Base-by-base conservation (phyloP, 1,140 invertebrate species). In the Akabosia matsudoensis region DNA sequence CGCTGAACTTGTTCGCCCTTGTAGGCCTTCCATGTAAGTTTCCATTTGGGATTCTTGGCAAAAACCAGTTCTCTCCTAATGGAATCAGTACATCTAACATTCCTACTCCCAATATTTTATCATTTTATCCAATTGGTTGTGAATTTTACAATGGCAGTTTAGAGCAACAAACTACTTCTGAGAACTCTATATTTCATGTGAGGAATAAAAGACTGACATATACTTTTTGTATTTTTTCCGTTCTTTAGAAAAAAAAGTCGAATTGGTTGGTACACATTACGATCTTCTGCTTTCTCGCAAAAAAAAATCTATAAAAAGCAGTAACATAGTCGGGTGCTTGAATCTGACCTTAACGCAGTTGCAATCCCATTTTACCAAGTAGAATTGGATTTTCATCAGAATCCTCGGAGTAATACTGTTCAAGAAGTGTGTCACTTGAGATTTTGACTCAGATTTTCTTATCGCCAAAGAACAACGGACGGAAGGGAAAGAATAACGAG, bases 341-440 rank as follows among this genome's bases (percentile, higher is more conserved):
- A 18, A n/a, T n/a, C n/a, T n/a, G n/a, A n/a, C n/a, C n/a, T n/a
- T 18, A 45, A 45, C 37, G 37, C 18, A 10, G 37, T 45, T 45
- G 37, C 7, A 76, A 76, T 70, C 24, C 33, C 67, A 76, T 76
- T 76, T 76, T n/a, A 76, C 37, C 26, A 24, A 56, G 54, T 13
- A 71, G 75, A 76, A 76, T 76, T 76, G 75, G 75, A 76, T 76
- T 76, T 76, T 51, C 45, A 76, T 76, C 70, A 45, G 70, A 76
- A 76, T 76, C 75, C 70, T 76, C 28, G 26, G 75, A 76, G 75
- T 76, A 76, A 76, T 76, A 76, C 33, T 76, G 71, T 76, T 76
- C 70, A 76, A 51, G 70, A 76, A 72, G 64, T 76, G 75, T 76
- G 75, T 76, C 75, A 76, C 75, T 76, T 76, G 75, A 76, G 74